Conservation (phyloP, 2,797 vertebrate genomes). For the Myioborus melanocephalus region DNA sequence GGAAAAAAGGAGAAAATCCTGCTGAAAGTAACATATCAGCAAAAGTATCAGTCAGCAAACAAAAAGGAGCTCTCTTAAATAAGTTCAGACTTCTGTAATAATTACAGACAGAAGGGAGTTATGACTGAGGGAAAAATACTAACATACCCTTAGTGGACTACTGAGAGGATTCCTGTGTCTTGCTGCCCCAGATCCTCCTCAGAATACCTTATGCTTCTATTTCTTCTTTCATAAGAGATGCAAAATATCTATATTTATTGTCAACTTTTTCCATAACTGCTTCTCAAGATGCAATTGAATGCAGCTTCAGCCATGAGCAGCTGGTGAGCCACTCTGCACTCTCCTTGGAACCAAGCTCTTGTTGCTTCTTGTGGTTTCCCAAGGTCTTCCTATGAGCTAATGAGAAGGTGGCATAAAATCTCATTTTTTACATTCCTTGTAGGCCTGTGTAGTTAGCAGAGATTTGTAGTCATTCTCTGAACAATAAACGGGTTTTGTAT, state of each 20-base stretch:
- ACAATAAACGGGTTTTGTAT: neutral
- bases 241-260: neutral
- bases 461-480: neutral
- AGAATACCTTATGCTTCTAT: neutral
- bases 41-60: neutral
- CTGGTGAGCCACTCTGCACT: neutral
- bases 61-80: neutral
- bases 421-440: neutral
- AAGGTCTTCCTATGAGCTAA: neutral
- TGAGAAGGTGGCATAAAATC: neutral
- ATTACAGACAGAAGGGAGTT: neutral
- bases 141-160: neutral
- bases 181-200: neutral
- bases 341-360: neutral
- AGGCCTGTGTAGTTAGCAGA: neutral
- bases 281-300: neutral
- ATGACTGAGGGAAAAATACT: neutral
- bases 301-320: neutral
- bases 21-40: neutral
- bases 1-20: neutral
- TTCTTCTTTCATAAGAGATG: neutral
- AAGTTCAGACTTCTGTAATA: neutral
- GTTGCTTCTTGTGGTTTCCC: neutral
- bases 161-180: neutral
- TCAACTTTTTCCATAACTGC: neutral